Base-by-base conservation (phyloP, 1,140 invertebrate genomes). In the Diorhabda sublineata region DNA sequence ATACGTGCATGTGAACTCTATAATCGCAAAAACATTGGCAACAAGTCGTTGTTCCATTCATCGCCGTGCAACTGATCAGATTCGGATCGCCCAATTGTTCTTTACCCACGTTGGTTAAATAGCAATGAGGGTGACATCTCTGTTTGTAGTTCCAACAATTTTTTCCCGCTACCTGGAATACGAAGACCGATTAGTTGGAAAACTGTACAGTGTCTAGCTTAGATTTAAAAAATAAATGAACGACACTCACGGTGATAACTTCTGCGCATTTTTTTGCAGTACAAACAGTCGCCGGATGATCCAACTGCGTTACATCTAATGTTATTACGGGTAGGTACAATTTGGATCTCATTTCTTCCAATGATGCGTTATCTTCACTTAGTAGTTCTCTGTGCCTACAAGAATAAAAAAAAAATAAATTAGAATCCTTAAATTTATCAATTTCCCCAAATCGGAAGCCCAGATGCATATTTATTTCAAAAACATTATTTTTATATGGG, bases 281-380 rank as follows among this genome's bases (percentile, higher is more conserved):
- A 67, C 79, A 80, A 5, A 80, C 76, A 44, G 79, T 80, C 5
- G 72, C 71, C 1, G 79, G 79, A 66, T 79, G 73, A 11, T 70
- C 67, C 8, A 79, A 63, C 42, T 73, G 68, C 9, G 45, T 80
- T 3, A 74, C 69, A 47, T 72, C 61, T 26, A 80, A 61, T 64
- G 76, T 71, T 43, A 80, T 71, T 61, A 74, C 68, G 0, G 79
- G 79, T 5, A 80, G 74, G 61, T 76, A 79, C 9, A 80, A 63
- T 63, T 73, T 75, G 26, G 61, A 67, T 45, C 69, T 75, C 52
- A 80, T 60, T 42, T 78, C 72, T 6, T 69, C 71, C 11, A 76
- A 67, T 5, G 63, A 64, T 3, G 11, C 43, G 42, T 64, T 56
- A 42, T 47, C 63, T 5, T 45, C 26, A 56, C 42, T 5, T 45